phyloP scores from a whole-genome alignment of 2,113 vertebrate genomes.

The Potamarius usumacintae region DNA sequence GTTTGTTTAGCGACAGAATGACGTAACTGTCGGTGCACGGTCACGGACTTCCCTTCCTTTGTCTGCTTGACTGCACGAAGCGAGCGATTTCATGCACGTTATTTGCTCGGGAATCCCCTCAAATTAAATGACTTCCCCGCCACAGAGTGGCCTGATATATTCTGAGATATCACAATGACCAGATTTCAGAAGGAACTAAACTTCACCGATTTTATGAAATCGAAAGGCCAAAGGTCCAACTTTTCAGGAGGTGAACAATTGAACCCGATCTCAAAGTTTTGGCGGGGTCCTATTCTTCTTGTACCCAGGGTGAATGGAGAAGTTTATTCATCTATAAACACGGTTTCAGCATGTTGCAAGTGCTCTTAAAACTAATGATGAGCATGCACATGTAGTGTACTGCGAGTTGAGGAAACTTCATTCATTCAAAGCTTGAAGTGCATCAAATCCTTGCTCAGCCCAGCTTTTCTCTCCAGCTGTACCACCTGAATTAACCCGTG shows the following conservation, averaged over 20 bases:
- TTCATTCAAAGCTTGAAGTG: background rate
- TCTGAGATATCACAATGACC: no score
- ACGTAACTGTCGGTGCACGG: no score
- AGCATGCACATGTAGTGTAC: background rate
- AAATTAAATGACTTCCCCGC: no score
- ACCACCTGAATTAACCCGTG: slow-evolving; percentile 49
- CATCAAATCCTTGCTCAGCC: background rate
- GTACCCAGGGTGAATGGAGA: background rate
- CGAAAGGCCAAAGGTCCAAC: background rate
- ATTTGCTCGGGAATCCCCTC: no score
- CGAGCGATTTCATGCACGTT: no score
- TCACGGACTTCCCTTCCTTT: no score
- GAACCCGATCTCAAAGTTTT: background rate
- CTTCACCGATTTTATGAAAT: no score
- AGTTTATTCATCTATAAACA: background rate
- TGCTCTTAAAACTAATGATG: background rate
- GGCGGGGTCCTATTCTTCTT: background rate
- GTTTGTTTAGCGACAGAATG: no score
- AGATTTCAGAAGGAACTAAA: no score
- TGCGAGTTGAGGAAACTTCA: background rate
- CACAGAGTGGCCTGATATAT: no score
- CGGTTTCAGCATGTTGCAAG: background rate
- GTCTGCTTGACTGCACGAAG: no score
- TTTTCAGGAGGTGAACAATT: background rate
- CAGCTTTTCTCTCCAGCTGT: slow-evolving; percentile 38